A percentile compares a stretch with the other conserved stretches of the same genome.
Evolutionary conservation across 2,113 vertebrate genomes (phyloP).

Genomic region (Fulmarus glacialis): DNA sequence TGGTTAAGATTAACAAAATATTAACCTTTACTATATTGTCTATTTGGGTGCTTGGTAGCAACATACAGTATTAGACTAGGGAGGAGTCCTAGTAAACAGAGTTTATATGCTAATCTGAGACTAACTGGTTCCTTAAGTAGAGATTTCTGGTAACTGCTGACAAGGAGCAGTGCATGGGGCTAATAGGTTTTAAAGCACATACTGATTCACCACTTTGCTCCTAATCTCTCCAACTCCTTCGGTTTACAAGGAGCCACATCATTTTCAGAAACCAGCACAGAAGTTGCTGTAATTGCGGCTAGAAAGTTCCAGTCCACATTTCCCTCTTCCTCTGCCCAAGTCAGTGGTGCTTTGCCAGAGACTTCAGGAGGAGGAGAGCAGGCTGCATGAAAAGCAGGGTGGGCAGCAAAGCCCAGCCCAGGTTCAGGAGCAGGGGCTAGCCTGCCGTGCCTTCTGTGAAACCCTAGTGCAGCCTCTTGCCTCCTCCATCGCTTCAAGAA

Average conservation of each 20-base stretch:
- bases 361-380: background rate
- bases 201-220: background rate
- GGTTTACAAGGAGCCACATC: background rate
- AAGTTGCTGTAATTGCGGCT: background rate
- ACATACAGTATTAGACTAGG: background rate
- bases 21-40: background rate
- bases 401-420: background rate
- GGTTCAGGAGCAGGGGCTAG: accelerated
- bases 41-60: background rate
- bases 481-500: background rate
- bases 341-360: background rate
- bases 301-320: background rate
- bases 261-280: background rate
- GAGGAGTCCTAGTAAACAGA: background rate
- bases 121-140: background rate
- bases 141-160: background rate
- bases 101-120: background rate
- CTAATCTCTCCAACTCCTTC: background rate
- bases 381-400: background rate
- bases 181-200: background rate
- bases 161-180: background rate
- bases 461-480: background rate
- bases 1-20: background rate
- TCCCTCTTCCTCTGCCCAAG: background rate
- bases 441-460: background rate